phyloP scores from a whole-genome alignment of 1,140 invertebrate species.

The Saccostrea echinata region DNA sequence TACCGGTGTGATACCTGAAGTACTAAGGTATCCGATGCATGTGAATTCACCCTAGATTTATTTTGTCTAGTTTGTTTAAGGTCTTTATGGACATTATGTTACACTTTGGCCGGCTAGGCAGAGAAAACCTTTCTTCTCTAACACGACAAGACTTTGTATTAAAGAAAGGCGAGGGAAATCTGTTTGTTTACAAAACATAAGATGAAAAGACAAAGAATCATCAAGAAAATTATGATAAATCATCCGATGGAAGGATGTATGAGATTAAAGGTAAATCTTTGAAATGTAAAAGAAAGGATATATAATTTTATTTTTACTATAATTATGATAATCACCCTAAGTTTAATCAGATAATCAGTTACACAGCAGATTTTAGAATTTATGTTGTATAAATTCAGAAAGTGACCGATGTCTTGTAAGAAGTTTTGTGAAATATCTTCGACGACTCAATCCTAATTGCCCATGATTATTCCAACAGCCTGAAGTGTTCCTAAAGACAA shows the following conservation, averaged over 20 bases:
- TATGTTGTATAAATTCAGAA: not conserved
- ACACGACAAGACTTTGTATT: not conserved
- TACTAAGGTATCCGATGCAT: no score
- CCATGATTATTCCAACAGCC: not conserved
- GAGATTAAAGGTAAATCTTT: not conserved
- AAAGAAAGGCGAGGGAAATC: not conserved
- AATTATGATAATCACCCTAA: not conserved
- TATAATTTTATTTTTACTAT: not conserved
- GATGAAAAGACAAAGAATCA: not conserved
- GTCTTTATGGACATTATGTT: not conserved
- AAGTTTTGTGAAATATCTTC: not conserved
- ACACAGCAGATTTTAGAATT: not conserved
- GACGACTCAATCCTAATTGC: not conserved
- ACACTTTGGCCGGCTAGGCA: not conserved
- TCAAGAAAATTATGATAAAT: no score
- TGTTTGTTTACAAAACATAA: not conserved
- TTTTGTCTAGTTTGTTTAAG: not conserved
- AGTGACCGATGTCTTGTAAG: not conserved
- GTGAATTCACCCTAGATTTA: no score
- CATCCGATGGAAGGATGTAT: no score
- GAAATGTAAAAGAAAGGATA: not conserved
- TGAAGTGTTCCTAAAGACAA: not conserved
- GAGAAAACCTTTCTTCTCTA: not conserved
- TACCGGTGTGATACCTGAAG: no score
- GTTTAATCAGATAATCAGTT: not conserved